Base-by-base conservation (phyloP, 1,140 invertebrate species). In the Alviniconcha marisindica region DNA sequence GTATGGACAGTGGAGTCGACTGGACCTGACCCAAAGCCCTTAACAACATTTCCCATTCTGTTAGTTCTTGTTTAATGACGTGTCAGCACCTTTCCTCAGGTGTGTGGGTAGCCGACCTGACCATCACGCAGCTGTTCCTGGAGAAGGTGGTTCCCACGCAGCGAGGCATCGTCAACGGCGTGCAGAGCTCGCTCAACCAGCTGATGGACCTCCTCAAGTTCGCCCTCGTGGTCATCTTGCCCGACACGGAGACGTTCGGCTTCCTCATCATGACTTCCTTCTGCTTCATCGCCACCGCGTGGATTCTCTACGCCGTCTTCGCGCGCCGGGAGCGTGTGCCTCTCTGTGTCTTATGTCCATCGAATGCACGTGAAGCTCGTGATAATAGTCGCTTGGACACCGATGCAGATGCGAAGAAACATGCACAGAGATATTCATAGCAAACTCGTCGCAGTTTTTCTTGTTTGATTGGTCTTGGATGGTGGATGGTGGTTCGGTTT, bases 91-190 rank as follows among this genome's bases (percentile, higher is more conserved):
- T 44, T n/a, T 44, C 33, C 42, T 73, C 85, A 89, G 93, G 93
- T 48, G 86, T 95, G 7, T 95, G 95, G 95, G 92, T 94, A 40
- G 93, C 94, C 0, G 95, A 95, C 89, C 87, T 95, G 36, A 92
- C 92, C 21, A 93, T 95, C n/a, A 94, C 94, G 21, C 95, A 95
- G 87, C 91, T 95, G 14, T 91, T 95, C 85, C 94, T 95, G 87
- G 94, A 95, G 87, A 87, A 88, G n/a, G 93, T 95, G 12, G 87
- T 85, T 7, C 94, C 95, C 84, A 81, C 84, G 31, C 89, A 95
- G 81, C 85, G 95, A 40, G 94, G 95, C 15, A 91, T 94, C 21
- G 92, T 95, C 4, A 93, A 93, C 86, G 95, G 95, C n/a, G 94
- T 95, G 54, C 95, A 95, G 86, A 93, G 90, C 77, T 94, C 94